Evolutionary conservation across 1,140 invertebrate species (phyloP).

Genomic region (Paraescarpia echinospica): DNA sequence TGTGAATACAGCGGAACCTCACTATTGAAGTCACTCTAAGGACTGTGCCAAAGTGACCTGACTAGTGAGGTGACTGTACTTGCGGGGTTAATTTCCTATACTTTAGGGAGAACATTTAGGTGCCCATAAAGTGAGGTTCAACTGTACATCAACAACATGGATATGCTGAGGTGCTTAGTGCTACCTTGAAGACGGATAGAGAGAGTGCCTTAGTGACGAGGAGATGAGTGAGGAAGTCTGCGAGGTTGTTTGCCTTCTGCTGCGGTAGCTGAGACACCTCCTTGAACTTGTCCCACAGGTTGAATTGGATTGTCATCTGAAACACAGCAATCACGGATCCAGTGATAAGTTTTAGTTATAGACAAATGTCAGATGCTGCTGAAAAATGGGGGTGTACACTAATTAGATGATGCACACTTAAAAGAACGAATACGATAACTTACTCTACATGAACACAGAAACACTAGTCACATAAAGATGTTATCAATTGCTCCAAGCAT

Average conservation of each 20-base stretch:
- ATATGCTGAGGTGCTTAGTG: neutral
- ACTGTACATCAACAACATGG: neutral
- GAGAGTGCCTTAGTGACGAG: constrained; percentile 77
- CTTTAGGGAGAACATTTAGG: no score
- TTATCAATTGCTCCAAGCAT: no score
- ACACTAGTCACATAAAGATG: no score
- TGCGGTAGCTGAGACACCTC: constrained; percentile 69
- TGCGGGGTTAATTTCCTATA: neutral
- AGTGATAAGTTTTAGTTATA: no score
- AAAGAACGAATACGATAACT: no score
- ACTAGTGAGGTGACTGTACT: neutral
- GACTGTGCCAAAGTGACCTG: neutral
- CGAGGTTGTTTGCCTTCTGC: constrained; percentile 73
- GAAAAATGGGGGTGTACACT: no score
- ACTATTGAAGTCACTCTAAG: neutral
- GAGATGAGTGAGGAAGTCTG: constrained; percentile 77
- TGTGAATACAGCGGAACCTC: no score
- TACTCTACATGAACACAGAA: no score
- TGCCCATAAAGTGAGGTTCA: neutral
- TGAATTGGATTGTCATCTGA: constrained; percentile 83
- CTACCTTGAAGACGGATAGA: constrained; percentile 84
- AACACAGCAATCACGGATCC: constrained; percentile 42
- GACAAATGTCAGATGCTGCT: no score
- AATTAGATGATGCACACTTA: no score
- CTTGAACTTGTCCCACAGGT: constrained; percentile 90